phyloP scores from a whole-genome alignment of 1,140 invertebrate species.

The Drosophila punjabiensis region DNA sequence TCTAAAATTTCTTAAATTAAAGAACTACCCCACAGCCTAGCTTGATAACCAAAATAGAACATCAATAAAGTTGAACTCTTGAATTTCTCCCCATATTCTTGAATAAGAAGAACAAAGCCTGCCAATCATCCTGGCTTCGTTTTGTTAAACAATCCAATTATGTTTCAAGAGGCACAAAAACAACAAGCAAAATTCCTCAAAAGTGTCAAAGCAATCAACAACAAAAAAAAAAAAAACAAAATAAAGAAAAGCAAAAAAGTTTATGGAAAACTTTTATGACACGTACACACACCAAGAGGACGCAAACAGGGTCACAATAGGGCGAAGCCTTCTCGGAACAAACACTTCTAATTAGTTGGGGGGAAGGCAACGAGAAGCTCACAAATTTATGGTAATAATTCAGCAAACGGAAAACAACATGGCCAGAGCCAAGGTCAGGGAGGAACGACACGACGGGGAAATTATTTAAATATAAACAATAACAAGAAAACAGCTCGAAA shows the following conservation, averaged over 20 bases:
- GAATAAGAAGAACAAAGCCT: conserved; percentile 27
- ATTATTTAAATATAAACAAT: conserved; percentile 76
- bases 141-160: conserved; percentile 76
- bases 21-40: neutral
- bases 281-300: conserved; percentile 58
- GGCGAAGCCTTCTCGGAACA: conserved; percentile 54
- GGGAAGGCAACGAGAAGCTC: conserved; percentile 22
- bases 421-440: conserved; percentile 8
- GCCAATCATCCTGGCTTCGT: conserved; percentile 66
- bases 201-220: conserved; percentile 81
- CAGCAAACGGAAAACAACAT: conserved; percentile 37
- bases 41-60: neutral
- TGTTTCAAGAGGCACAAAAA: conserved; percentile 42
- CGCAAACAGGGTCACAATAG: conserved; percentile 21
- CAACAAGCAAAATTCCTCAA: conserved; percentile 54
- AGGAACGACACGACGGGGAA: conserved; percentile 36
- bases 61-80: neutral
- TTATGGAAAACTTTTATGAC: conserved; percentile 65
- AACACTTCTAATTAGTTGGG: conserved; percentile 74
- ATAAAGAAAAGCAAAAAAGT: conserved; percentile 53
- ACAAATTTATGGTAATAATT: conserved; percentile 82
- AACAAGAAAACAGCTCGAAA: conserved; percentile 44
- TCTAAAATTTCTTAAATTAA: neutral
- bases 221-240: conserved; percentile 36
- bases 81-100: neutral